These are phyloP conservation scores for Drosophila kuntzei DNA, from an alignment of 2,888 invertebrate genomes.

Conservation along the genomic window DNA sequence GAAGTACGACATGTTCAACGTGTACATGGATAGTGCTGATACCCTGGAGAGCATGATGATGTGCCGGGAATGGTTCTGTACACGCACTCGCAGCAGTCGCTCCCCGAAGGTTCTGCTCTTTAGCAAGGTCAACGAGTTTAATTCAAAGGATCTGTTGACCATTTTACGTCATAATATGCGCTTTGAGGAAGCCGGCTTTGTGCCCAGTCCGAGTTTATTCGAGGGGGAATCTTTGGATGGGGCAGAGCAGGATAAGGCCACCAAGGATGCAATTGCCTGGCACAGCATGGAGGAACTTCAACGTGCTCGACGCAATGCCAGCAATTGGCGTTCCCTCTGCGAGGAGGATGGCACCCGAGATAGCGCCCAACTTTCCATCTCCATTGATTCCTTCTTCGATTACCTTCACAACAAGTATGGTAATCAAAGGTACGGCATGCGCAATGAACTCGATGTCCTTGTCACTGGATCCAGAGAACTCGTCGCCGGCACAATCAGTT, in stretches of 20 bases:
- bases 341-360: conserved; percentile 64
- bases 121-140: conserved; percentile 68
- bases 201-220: conserved; percentile 59
- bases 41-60: conserved; percentile 72
- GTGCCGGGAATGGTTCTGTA: conserved; percentile 71
- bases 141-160: conserved; percentile 71
- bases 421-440: conserved; percentile 62
- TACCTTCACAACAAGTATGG: conserved; percentile 61
- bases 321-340: conserved; percentile 67
- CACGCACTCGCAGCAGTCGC: conserved; percentile 61
- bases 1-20: conserved; percentile 61
- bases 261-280: conserved; percentile 53
- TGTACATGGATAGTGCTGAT: conserved; percentile 66
- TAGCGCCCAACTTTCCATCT: conserved; percentile 57
- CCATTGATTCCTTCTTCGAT: conserved; percentile 63
- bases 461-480: conserved; percentile 68
- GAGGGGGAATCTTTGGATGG: conserved; percentile 54
- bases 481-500: conserved; percentile 59
- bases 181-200: conserved; percentile 71
- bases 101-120: conserved; percentile 63
- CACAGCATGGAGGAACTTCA: conserved; percentile 71
- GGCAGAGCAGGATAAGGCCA: conserved; percentile 15
- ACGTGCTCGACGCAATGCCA: conserved; percentile 64
- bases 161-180: conserved; percentile 57
- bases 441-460: conserved; percentile 65